Base-by-base conservation (phyloP, 2,888 invertebrate genomes). In the Himalopsyche tibetana region DNA sequence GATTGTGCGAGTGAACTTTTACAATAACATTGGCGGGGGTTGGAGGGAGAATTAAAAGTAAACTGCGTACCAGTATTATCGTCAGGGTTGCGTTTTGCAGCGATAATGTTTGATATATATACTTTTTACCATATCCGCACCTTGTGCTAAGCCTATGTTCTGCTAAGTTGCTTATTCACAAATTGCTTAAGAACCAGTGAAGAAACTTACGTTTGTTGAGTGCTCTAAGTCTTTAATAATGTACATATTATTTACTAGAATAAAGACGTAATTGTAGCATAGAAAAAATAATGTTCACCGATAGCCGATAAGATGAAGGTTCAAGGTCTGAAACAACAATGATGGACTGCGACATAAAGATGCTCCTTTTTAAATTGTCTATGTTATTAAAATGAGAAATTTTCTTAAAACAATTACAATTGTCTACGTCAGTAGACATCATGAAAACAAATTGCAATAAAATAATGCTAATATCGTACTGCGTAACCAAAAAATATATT, bases 31-130 rank as follows among this genome's bases (percentile, higher is more conserved):
- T 19, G 55, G 36, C 17, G 17, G 56, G 82, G 84, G 85, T 82
- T 83, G 55, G 51, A 40, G 80, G 84, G 56, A 45, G 80, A 83
- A 86, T 84, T 85, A 84, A 86, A 84, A 84, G 69, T 86, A 84
- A 87, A 63, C 19, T 69, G 45, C 45, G 2, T 45, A 11, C 45
- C 51, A 15, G 15, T 5, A 51, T 15, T 51, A 51, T 51, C 51
- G 51, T 15, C 15, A 51, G 51, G 51, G 51, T 51, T 51, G 4
- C 51, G 15, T 51, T 51, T 51, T 3, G 51, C 51, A 51, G 15
- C 51, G 51, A 51, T 51, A 51, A 51, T 51, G 12, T 51, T 51
- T 9, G 45, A 15, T 5, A 3, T 12, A 51, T 15, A 51, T 8
- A 51, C 15, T 12, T 15, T 51, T 51, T 51, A 45, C 45, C 11